Evolutionary conservation across 2,113 vertebrate species (phyloP), one percentile per base, ranked within the genome.

Genomic region (Neoarius graeffei): DNA sequence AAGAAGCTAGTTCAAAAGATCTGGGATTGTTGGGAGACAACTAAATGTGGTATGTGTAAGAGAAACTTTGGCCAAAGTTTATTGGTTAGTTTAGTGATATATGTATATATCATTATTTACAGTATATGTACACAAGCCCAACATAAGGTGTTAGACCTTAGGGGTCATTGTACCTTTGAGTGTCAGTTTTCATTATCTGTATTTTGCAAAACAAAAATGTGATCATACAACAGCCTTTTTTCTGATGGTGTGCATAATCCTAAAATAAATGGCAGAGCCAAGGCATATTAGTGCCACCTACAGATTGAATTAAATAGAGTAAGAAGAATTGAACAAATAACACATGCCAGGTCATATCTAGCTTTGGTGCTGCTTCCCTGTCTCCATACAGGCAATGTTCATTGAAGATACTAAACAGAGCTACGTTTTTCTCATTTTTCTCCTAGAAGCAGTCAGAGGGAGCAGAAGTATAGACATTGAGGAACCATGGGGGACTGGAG

Each of bases 401-500:
- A 54, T 57, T 56, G 48, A 10, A 67, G n/a, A 23, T 52, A 14
- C 7, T 74, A 74, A 79, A 19, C 14, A 76, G 23, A 15, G 30
- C 14, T 76, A 50, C 7, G 67, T 25, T 83, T 6, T 76, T 59
- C 86, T 15, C 91, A 30, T 89, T 71, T 91, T 20, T 91, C 35
- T 87, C 89, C 89, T 50, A 92, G 91, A 91, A 87, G 85, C 84
- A 74, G 19, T 90, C 89, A 79, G 83, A 88, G 88, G 93, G 89
- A 88, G 81, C 20, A 6, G 19, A 25, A 76, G 69, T 67, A 67
- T 60, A 30, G 30, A 8, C 48, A 20, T 79, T 94, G 92, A 95
- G 92, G 91, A 92, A 94, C 89, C 86, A 99, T 99, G 98, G 97
- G 97, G 0, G 98, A 99, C 93, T 99, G 98, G 98, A 99, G 96